Percentiles rank a stretch among this genome's conserved stretches.
These are phyloP conservation scores for Callocephalon fimbriatum DNA, from an alignment of 2,113 vertebrate genomes.

Conservation along the genomic window DNA sequence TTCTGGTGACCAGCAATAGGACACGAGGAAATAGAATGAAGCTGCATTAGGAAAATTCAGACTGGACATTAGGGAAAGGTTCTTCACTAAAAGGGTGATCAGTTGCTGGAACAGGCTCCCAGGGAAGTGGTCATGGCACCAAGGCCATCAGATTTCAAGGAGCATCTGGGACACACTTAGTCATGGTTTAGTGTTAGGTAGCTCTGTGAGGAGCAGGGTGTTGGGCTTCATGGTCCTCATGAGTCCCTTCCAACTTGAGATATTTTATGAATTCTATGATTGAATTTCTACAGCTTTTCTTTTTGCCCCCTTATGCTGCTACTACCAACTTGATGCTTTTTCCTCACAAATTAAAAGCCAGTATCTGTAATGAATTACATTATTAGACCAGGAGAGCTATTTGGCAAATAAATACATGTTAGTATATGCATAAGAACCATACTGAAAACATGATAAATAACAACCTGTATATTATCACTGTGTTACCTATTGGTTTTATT, in stretches of 20 bases:
- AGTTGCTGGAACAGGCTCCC: neutral
- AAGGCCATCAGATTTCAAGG: neutral
- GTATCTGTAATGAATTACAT: neutral
- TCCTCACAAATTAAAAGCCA: neutral
- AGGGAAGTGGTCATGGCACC: neutral
- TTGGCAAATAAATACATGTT: neutral
- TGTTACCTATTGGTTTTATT: neutral
- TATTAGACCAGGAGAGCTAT: neutral
- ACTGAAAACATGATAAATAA: neutral
- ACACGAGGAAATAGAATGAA: neutral
- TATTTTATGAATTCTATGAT: neutral
- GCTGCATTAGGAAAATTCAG: neutral
- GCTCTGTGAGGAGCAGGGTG: neutral
- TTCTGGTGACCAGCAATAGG: neutral
- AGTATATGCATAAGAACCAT: neutral
- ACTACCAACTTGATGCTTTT: neutral
- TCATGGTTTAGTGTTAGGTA: neutral
- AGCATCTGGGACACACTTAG: neutral
- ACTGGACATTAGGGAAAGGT: neutral
- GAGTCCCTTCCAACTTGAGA: neutral
- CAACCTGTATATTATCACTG: neutral
- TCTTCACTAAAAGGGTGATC: neutral
- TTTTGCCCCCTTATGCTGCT: neutral
- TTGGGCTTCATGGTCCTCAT: neutral
- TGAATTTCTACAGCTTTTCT: neutral